These are phyloP conservation scores for Plecturocebus donacophilus DNA, from an alignment of 2,113 vertebrate species.

Conservation along the genomic window DNA sequence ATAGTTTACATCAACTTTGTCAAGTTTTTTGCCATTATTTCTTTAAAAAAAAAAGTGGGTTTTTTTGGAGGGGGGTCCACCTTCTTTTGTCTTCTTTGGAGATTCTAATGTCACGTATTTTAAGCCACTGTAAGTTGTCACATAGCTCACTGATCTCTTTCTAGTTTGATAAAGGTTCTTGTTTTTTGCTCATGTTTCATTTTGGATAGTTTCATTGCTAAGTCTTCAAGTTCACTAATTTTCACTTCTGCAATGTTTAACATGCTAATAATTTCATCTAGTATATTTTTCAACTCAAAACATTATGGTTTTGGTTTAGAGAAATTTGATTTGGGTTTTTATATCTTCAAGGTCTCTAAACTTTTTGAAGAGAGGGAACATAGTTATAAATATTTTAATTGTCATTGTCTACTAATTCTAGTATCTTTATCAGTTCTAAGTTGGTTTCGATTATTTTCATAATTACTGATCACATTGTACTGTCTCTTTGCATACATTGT, in stretches of 20 bases:
- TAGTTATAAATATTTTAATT: background rate
- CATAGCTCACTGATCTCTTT: background rate
- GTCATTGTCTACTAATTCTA: background rate
- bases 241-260: background rate
- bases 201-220: background rate
- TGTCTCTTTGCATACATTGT: background rate
- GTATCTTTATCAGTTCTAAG: background rate
- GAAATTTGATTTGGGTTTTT: conserved; percentile 26
- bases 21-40: background rate
- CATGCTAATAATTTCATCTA: background rate
- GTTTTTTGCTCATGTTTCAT: background rate
- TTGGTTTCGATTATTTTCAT: background rate
- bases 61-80: too few species aligned
- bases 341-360: background rate
- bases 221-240: background rate
- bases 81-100: background rate
- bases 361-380: background rate
- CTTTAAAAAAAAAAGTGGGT: too few species aligned
- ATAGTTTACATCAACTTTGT: background rate
- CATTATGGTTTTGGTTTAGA: background rate
- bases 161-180: background rate
- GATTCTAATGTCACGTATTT: background rate
- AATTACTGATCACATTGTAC: background rate
- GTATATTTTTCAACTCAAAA: background rate
- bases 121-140: background rate